phyloP scores from a whole-genome alignment of 2,888 invertebrate species.

The Chrysotoxum bicinctum region DNA sequence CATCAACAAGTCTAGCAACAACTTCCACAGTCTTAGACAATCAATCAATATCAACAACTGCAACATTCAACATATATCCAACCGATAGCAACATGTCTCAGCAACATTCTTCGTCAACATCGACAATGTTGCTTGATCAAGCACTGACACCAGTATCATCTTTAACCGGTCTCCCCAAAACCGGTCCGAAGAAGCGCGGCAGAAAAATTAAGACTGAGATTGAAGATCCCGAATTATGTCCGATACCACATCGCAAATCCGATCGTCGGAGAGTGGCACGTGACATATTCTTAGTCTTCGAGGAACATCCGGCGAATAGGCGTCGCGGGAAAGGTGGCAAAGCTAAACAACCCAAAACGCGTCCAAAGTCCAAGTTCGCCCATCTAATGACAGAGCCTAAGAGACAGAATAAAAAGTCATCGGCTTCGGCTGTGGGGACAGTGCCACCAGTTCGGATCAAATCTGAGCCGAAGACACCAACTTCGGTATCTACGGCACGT shows the following conservation, averaged over 20 bases:
- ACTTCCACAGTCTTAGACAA: conserved; percentile 62
- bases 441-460: conserved; percentile 60
- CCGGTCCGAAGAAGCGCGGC: conserved; percentile 52
- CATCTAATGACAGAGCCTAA: conserved; percentile 77
- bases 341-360: conserved; percentile 76
- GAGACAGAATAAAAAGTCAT: conserved; percentile 73
- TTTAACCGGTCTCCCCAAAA: conserved; percentile 8
- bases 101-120: conserved; percentile 40
- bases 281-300: conserved; percentile 80
- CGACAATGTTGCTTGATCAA: conserved; percentile 39
- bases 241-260: conserved; percentile 78
- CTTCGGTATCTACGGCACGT: neutral
- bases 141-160: conserved; percentile 13
- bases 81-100: conserved; percentile 65
- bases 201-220: conserved; percentile 72
- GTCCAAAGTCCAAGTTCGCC: conserved; percentile 77
- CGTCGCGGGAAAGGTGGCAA: conserved; percentile 75
- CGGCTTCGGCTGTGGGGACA: conserved; percentile 1
- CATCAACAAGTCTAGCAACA: conserved; percentile 56
- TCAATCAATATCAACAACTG: conserved; percentile 41
- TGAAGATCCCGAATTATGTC: conserved; percentile 70
- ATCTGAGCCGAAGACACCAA: conserved; percentile 57
- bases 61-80: conserved; percentile 51
- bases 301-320: conserved; percentile 78
- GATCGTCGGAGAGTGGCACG: conserved; percentile 80